Evolutionary conservation across 2,888 invertebrate species (phyloP).

Genomic region (Cactoblastis cactorum): DNA sequence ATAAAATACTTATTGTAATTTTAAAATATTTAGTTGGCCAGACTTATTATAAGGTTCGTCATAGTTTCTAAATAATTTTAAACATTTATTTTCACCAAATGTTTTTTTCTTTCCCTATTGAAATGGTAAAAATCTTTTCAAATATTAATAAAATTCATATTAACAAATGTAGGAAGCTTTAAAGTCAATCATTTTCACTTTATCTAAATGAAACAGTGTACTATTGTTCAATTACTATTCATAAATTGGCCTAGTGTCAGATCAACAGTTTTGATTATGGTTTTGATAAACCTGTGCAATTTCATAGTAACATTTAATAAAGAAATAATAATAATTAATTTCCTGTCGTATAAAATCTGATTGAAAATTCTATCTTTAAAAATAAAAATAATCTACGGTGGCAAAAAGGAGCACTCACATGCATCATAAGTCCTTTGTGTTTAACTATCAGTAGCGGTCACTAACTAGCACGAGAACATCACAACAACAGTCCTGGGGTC

Average conservation of each 20-base stretch:
- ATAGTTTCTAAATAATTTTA: too few relatives aligned
- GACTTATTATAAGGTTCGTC: too few relatives aligned
- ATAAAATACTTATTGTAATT: too few relatives aligned
- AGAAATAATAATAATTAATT: slow-evolving; percentile 2
- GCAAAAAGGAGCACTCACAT: slow-evolving; percentile 52
- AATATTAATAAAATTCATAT: too few relatives aligned
- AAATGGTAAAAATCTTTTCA: too few relatives aligned
- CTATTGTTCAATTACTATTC: slow-evolving; percentile 10
- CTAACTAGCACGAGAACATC: slow-evolving; percentile 65
- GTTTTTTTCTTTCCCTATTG: too few relatives aligned
- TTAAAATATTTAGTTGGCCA: too few relatives aligned
- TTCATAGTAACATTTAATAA: background rate
- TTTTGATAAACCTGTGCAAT: slow-evolving; percentile 1
- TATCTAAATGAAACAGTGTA: background rate
- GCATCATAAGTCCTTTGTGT: slow-evolving; percentile 61
- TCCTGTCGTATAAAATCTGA: background rate
- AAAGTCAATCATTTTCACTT: slow-evolving; percentile 7
- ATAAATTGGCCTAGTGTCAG: slow-evolving; percentile 2
- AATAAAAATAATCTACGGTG: background rate
- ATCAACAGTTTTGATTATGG: slow-evolving; percentile 2
- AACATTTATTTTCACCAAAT: too few relatives aligned
- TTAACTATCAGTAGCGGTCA: slow-evolving; percentile 40
- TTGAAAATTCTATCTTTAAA: background rate
- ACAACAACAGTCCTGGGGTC: slow-evolving; percentile 48
- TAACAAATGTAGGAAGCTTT: slow-evolving; percentile 13